Base-by-base conservation (phyloP, 2,888 invertebrate species). In the Himalopsyche japonica region DNA sequence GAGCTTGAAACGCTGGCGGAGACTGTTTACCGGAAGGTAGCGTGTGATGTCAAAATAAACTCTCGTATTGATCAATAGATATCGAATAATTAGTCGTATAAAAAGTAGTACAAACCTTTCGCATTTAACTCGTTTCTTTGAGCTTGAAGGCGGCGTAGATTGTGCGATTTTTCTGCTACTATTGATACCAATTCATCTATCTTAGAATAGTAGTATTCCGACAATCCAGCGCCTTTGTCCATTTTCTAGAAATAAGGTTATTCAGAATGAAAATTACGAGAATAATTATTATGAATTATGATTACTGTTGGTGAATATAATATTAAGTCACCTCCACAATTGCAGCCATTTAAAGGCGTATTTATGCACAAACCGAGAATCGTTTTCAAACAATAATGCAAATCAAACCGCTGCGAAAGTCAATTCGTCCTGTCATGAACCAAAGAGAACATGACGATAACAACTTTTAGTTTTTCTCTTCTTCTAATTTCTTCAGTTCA, bases 61-160 rank as follows among this genome's bases (percentile, higher is more conserved):
- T 37, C 15, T 20, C 24, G 57, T 20, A 57, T 20, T 57, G 20
- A 57, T 57, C 8, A 24, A 24, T 7, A 48, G 4, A 5, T 5
- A 20, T 24, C 24, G 24, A 7, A 5, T 20, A 10, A 15, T 70
- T 70, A 6, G 15, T 4, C 12, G 15, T 30, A 30, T 12, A 27
- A 27, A 70, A 27, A 70, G 8, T 27, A 57, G 64, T 77, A 78
- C 80, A 80, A 90, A 97, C 97, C 97, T 95, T 99, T 99, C 10
- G 98, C 98, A 92, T 99, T 99, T 0, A 99, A 95, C 90, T 99
- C 99, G 93, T 99, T 99, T 87, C 99, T 94, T 90, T 99, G 99
- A 20, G 99, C 99, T 92, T 99, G 99, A 86, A 99, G 92, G 90
- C 99, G 96, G 82, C 99, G 94, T 80, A 99, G 93, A 92, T 99